Conservation (phyloP, 2,797 vertebrate genomes). For the Champsocephalus gunnari region DNA sequence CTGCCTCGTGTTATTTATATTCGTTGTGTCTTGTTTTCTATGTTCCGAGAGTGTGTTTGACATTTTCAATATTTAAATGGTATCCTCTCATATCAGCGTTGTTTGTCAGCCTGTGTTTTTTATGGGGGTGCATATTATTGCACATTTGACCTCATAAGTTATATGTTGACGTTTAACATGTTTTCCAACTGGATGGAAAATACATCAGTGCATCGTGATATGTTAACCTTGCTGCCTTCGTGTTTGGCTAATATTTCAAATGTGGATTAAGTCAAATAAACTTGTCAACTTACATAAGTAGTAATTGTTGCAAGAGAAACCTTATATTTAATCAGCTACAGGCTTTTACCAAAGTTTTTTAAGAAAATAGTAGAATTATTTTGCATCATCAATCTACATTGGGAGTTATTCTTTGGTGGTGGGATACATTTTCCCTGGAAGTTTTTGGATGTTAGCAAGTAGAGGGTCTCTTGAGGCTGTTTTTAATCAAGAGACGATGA, state of each 20-base stretch:
- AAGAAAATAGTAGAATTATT: conserved; percentile 1
- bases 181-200: conserved; percentile 10
- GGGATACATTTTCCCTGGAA: background rate
- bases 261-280: conserved; percentile 14
- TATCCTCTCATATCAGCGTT: background rate
- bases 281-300: no score
- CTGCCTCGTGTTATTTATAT: conserved; percentile 31
- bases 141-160: conserved; percentile 27
- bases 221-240: background rate
- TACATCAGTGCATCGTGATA: conserved; percentile 1
- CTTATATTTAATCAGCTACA: background rate
- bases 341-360: background rate
- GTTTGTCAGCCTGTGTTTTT: background rate
- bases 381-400: conserved; percentile 15
- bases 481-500: background rate
- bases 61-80: conserved; percentile 18
- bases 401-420: conserved; percentile 14
- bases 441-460: conserved; percentile 1
- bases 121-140: background rate
- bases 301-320: background rate
- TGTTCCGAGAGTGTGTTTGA: conserved; percentile 10
- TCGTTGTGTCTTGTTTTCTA: conserved; percentile 4
- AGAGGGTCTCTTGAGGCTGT: background rate
- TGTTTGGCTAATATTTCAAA: conserved; percentile 5
- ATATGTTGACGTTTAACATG: conserved; percentile 24